Evolutionary conservation across 2,797 vertebrate genomes (phyloP).

Genomic region (Anguilla megastoma): DNA sequence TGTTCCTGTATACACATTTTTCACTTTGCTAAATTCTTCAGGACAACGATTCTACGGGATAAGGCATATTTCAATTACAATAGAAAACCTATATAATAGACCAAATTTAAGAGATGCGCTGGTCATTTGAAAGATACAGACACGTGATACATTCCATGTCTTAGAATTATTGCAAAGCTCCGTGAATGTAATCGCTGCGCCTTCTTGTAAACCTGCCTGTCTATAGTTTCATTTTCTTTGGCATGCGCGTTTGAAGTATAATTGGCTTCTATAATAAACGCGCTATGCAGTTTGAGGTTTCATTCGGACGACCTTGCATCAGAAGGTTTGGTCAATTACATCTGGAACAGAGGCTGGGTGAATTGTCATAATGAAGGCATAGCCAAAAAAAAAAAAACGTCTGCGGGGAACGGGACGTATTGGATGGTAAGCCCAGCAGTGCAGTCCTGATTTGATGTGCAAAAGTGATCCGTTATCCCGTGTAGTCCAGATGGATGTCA

Average conservation of each 20-base stretch:
- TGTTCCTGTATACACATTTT: neutral
- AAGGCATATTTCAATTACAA: neutral
- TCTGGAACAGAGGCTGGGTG: neutral
- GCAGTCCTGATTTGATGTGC: neutral
- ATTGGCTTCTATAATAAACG: neutral
- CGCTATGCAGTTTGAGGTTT: neutral
- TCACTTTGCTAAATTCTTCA: neutral
- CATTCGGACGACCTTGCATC: neutral
- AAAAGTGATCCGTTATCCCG: neutral
- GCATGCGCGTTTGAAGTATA: neutral
- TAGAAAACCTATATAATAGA: neutral
- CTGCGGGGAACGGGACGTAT: neutral
- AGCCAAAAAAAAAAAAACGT: neutral
- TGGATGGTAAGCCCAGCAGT: neutral
- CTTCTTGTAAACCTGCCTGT: neutral
- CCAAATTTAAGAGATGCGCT: neutral
- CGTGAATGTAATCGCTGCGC: neutral
- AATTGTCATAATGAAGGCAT: conserved; percentile 13
- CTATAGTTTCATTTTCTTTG: neutral
- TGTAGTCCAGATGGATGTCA: neutral
- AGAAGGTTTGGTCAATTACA: conserved; percentile 3
- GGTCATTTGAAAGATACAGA: neutral
- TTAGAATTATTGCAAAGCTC: neutral
- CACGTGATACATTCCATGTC: neutral
- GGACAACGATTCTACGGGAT: neutral